Base-by-base conservation (phyloP, 2,113 vertebrate genomes). In the Amphiprion ocellaris region DNA sequence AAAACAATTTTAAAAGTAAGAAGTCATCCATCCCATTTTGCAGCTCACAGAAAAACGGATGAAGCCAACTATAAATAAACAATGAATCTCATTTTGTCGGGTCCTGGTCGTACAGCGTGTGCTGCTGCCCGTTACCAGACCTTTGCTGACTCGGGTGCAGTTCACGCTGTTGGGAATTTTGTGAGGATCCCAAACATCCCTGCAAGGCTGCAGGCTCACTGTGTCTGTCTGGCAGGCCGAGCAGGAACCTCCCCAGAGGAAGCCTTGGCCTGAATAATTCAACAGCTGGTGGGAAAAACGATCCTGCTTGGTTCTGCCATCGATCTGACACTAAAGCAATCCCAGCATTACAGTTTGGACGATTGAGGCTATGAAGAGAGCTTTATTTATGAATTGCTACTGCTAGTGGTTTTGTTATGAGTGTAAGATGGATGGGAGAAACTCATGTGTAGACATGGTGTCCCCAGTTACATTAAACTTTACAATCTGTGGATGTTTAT, bases 241-340 rank as follows among this genome's bases (percentile, higher is more conserved):
- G 72, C 69, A 53, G 83, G 86, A 86, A 62, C 77, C 71, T 89
- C 89, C 90, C 90, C 47, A 72, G 87, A 89, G 87, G 80, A 90
- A 79, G 41, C 74, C 63, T 77, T 64, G 84, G 81, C 70, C 69
- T 93, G 90, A 92, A 93, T 92, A 89, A 93, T 93, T 93, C 90
- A 93, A 56, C 81, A 93, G 85, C 92, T 88, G 86, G 85, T 88
- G 88, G 85, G 86, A 90, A 92, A 92, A 92, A 87, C 69, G 82
- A 92, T 90, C 86, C 82, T 77, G 58, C 78, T 79, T 68, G 62
- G 61, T 82, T 84, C 77, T 87, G 80, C 76, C 78, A 89, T 91
- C 63, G 81, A 92, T 88, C 82, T n/a, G 46, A 68, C 50, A 19
- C 79, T 69, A 65, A 75, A 83, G 84, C 79, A 82, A 66, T 61